These are phyloP conservation scores for Taxidea taxus DNA, from an alignment of 2,113 vertebrate species.

Conservation along the genomic window DNA sequence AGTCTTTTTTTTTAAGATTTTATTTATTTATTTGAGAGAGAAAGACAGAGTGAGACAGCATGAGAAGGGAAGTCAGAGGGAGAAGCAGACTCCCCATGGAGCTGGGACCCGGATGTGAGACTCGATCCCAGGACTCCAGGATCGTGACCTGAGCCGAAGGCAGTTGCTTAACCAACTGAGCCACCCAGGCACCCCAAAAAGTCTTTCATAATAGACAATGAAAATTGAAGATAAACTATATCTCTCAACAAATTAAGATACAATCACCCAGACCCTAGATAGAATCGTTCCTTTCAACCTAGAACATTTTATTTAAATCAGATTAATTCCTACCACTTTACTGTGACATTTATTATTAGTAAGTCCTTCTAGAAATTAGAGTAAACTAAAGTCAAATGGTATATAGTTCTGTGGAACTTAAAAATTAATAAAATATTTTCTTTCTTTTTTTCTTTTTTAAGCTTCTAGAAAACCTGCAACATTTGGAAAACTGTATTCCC, in stretches of 20 bases:
- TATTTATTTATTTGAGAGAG: too few species aligned
- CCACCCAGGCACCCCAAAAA: too few species aligned
- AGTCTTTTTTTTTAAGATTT: too few species aligned
- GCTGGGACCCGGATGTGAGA: too few species aligned
- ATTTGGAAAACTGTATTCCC: neutral
- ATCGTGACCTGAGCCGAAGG: too few species aligned
- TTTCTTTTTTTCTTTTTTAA: neutral
- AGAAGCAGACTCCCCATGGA: too few species aligned
- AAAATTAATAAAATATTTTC: neutral
- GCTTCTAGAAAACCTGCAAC: neutral
- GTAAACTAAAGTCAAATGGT: neutral
- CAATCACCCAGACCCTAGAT: neutral
- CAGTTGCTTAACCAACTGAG: too few species aligned
- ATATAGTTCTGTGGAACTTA: neutral
- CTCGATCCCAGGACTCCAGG: too few species aligned
- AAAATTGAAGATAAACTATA: neutral
- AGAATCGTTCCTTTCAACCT: neutral
- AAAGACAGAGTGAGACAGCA: too few species aligned
- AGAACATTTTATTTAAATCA: slow-evolving; percentile 27
- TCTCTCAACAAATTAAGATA: neutral
- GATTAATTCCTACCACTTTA: neutral
- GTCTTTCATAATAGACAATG: neutral
- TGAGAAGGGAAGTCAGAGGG: too few species aligned
- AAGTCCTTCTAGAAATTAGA: neutral
- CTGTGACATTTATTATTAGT: neutral